phyloP scores from a whole-genome alignment of 2,888 invertebrate species.

The Leucophenga maculata region DNA sequence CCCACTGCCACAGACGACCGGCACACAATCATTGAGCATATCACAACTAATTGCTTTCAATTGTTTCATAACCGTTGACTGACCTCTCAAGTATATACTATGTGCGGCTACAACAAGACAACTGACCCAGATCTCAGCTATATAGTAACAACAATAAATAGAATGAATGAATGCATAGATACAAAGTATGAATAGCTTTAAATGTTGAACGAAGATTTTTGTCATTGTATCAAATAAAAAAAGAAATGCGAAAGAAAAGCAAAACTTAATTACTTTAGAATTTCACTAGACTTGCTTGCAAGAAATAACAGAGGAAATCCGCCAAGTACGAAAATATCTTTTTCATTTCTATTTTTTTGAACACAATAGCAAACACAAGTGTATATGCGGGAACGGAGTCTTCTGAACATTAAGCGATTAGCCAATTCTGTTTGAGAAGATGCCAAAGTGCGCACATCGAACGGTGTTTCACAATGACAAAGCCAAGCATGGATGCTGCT shows the following conservation, averaged over 20 bases:
- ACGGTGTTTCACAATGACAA: slow-evolving; percentile 11
- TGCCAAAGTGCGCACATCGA: neutral
- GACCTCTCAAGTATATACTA: slow-evolving; percentile 5
- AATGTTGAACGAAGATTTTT: slow-evolving; percentile 39
- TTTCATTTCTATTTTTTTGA: too few species aligned
- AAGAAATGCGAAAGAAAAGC: slow-evolving; percentile 20
- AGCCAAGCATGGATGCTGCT: neutral
- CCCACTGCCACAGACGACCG: too few species aligned
- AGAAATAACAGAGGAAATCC: slow-evolving; percentile 8
- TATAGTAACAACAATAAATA: slow-evolving; percentile 3
- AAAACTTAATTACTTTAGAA: slow-evolving; percentile 54
- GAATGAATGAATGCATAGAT: too few species aligned
- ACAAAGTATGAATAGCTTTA: too few species aligned
- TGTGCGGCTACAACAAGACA: neutral
- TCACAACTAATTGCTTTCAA: slow-evolving; percentile 56
- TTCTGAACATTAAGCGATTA: slow-evolving; percentile 6
- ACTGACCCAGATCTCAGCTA: slow-evolving; percentile 43
- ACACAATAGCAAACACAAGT: too few species aligned
- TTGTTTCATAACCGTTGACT: slow-evolving; percentile 58
- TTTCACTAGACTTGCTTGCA: slow-evolving; percentile 32
- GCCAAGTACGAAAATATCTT: slow-evolving; percentile 7
- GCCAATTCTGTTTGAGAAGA: neutral
- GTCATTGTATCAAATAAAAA: slow-evolving; percentile 42
- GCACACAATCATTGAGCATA: neutral
- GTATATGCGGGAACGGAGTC: neutral